Evolutionary conservation across 2,888 invertebrate species (phyloP).

Genomic region (Metacarcinus magister): DNA sequence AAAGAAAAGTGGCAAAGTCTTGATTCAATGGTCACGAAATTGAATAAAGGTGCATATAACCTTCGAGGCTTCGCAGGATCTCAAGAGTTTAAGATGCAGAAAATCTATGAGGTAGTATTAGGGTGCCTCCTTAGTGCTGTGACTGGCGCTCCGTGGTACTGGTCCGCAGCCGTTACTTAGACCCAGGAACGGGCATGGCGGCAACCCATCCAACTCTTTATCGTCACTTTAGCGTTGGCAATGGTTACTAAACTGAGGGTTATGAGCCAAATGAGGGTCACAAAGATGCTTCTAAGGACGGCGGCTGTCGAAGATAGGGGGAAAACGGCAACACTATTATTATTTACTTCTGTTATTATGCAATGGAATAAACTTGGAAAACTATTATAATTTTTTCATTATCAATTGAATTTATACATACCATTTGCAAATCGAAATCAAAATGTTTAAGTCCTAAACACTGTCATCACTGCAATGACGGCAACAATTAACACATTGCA

Average conservation of each 20-base stretch:
- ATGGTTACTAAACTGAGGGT: background rate
- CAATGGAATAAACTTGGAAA: background rate
- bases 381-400: background rate
- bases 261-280: background rate
- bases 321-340: background rate
- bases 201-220: background rate
- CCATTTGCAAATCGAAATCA: background rate
- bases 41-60: background rate
- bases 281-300: background rate
- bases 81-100: too few relatives aligned
- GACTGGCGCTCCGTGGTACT: background rate
- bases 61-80: background rate
- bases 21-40: background rate
- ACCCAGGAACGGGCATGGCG: background rate
- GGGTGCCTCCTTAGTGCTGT: too few relatives aligned
- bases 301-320: background rate
- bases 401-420: background rate
- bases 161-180: background rate
- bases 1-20: background rate
- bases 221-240: background rate
- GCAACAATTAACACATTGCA: background rate
- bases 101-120: too few relatives aligned
- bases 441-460: background rate
- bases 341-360: background rate
- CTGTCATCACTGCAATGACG: background rate